phyloP scores from a whole-genome alignment of 35 echinoderm and acorn worm species.

The Heliocidaris erythrogramma region DNA sequence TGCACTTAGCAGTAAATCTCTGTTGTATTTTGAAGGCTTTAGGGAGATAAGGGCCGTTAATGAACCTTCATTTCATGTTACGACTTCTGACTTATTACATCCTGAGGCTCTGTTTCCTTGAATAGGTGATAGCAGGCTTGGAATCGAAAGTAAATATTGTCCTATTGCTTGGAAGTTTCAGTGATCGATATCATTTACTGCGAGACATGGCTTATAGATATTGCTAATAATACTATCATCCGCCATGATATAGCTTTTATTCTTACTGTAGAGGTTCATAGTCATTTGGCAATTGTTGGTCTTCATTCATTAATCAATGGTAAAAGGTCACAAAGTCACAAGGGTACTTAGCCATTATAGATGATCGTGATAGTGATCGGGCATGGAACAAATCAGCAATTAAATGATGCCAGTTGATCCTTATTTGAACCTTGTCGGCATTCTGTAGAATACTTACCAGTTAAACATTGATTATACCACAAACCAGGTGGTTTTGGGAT shows the following conservation, averaged over 20 bases:
- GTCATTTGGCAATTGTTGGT: neutral
- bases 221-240: neutral
- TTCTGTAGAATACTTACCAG: neutral
- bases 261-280: neutral
- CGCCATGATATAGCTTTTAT: neutral
- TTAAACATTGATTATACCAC: too few species aligned
- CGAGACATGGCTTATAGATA: neutral
- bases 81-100: neutral
- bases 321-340: too few species aligned
- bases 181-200: neutral
- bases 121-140: neutral
- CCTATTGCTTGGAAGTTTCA: neutral
- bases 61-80: neutral
- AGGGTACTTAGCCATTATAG: too few species aligned
- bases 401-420: neutral
- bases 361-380: neutral
- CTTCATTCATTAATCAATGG: too few species aligned
- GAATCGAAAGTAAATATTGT: neutral
- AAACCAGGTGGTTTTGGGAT: neutral
- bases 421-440: neutral
- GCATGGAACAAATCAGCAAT: neutral
- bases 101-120: neutral
- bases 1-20: neutral
- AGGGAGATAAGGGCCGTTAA: neutral
- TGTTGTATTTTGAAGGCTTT: neutral